Conservation (phyloP, 1,140 invertebrate genomes). For the Microplitis mediator region DNA sequence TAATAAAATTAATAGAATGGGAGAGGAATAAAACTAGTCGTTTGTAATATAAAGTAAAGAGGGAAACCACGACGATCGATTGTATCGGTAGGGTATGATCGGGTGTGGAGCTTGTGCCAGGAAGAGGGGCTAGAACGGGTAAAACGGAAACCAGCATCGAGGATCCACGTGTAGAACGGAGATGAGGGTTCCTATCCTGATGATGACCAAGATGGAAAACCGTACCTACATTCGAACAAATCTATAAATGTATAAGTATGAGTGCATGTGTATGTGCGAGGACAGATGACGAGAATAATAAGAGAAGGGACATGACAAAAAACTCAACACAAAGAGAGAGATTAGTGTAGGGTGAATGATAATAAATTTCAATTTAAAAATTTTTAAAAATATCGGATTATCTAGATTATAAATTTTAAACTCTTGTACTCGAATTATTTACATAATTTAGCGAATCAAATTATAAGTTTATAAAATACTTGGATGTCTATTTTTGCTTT, state of each 20-base stretch:
- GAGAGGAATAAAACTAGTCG: background rate
- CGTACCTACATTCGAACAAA: background rate
- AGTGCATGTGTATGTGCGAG: background rate
- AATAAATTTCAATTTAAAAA: slow-evolving; percentile 26
- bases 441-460: background rate
- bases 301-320: background rate
- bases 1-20: background rate
- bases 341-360: slow-evolving; percentile 3
- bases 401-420: slow-evolving; percentile 51
- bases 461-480: no score
- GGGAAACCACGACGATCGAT: slow-evolving; percentile 24
- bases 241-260: background rate
- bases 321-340: slow-evolving; percentile 1
- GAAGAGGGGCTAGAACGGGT: background rate
- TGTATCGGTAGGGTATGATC: slow-evolving; percentile 16
- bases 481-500: no score
- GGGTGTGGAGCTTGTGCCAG: background rate
- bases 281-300: background rate
- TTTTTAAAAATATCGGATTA: slow-evolving; percentile 37
- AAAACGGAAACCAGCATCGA: slow-evolving; percentile 9
- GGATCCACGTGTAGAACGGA: slow-evolving; percentile 2
- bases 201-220: slow-evolving; percentile 1
- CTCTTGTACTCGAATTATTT: slow-evolving; percentile 27
- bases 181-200: slow-evolving; percentile 2
- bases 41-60: background rate